phyloP scores from a whole-genome alignment of 2,113 vertebrate species.

The Pyxicephalus adspersus region DNA sequence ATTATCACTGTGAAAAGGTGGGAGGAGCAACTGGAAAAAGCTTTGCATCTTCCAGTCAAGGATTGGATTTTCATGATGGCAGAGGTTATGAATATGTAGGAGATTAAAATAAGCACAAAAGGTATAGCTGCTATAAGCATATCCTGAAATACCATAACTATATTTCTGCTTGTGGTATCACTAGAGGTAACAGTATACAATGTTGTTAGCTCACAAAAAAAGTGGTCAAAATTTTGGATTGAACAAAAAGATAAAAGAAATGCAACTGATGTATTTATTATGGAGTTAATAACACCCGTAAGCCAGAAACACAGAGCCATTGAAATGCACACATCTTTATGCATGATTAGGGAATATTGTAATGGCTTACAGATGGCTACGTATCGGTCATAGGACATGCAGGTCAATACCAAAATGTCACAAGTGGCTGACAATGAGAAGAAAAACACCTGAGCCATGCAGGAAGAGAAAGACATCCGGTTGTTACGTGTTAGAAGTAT shows the following conservation, averaged over 20 bases:
- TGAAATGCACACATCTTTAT: no score
- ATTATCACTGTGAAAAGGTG: conserved; percentile 61
- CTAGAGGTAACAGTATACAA: not conserved
- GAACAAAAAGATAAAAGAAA: not conserved
- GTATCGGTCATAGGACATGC: not conserved
- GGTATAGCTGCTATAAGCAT: conserved; percentile 53
- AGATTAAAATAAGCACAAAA: conserved; percentile 59
- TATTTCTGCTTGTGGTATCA: not conserved
- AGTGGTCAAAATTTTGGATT: not conserved
- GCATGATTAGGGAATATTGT: no score
- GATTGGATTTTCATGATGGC: conserved; percentile 32
- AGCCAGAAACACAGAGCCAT: not conserved
- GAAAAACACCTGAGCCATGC: not conserved
- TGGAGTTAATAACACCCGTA: not conserved
- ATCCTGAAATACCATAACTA: conserved; percentile 48
- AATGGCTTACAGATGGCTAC: no score
- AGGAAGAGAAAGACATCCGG: no score
- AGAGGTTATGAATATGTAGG: conserved; percentile 50
- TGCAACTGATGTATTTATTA: not conserved
- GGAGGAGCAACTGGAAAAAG: conserved; percentile 64
- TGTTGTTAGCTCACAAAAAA: conserved; percentile 1
- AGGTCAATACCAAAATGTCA: conserved; percentile 8
- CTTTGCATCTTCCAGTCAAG: not conserved
- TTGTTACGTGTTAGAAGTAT: no score
- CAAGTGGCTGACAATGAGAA: not conserved